Evolutionary conservation across 37 sponge, comb jelly and placozoan species (phyloP), one percentile per base, ranked within the genome.

Genomic region (Aphrocallistes beatrix): DNA sequence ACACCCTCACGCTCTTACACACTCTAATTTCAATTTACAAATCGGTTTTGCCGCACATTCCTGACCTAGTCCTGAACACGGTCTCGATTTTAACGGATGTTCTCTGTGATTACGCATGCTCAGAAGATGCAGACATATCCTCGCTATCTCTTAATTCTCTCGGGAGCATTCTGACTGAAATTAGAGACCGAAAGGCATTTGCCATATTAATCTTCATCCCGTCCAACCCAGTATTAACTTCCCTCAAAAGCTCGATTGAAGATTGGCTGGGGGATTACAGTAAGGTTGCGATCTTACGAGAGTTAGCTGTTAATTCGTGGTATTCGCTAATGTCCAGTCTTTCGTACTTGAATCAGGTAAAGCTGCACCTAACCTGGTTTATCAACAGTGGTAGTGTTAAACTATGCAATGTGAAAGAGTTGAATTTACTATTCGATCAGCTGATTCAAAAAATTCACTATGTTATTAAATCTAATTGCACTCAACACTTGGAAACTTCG

Each of bases 311-410:
- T 25, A 60, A 60, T 60, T 8, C 75, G 21, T 60, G 75, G 75
- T 60, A 60, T 30, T 8, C 75, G 34, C 34, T 8, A 25, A 60
- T 60, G 75, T 60, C 75, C n/a, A 25, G 75, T 60, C 28, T 60
- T 60, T 25, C 75, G 8, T 60, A 60, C n/a, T 60, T 60, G n/a
- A 60, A 60, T 60, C 75, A 60, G n/a, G 75, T 60, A 25, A 60
- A 60, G 75, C n/a, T 60, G 75, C 8, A 60, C n/a, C 75, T 60
- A 3, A n/a, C n/a, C n/a, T n/a, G n/a, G n/a, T n/a, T n/a, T n/a
- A n/a, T n/a, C n/a, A n/a, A n/a, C n/a, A n/a, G n/a, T n/a, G n/a
- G n/a, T n/a, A n/a, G n/a, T n/a, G n/a, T n/a, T n/a, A 21, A 60
- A 60, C n/a, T 60, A 60, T 60, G 32, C 34, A 13, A 60, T 13